These are phyloP conservation scores for Syrmaticus mikado DNA, from an alignment of 2,113 vertebrate genomes.

Conservation along the genomic window DNA sequence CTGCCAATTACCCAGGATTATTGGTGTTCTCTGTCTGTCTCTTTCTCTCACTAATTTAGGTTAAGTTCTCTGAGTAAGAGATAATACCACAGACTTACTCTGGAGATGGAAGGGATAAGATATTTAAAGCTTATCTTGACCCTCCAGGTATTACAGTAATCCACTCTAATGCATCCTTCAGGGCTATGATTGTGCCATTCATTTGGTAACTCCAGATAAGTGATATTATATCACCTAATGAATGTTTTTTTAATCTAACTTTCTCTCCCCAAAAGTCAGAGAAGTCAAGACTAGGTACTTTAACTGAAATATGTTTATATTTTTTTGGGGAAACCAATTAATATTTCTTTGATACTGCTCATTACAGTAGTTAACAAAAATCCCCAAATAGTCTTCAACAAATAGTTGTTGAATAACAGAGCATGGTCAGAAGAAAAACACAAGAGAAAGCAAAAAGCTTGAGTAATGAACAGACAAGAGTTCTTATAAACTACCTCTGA, in stretches of 20 bases:
- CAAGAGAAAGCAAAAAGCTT: neutral
- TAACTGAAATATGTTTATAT: accelerated
- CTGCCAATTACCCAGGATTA: neutral
- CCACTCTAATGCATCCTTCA: conserved; percentile 12
- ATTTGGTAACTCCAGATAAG: neutral
- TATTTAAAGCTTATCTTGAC: conserved; percentile 44
- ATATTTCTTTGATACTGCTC: neutral
- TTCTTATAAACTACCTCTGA: neutral
- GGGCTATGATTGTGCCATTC: neutral
- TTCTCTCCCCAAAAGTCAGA: neutral
- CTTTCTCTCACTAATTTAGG: neutral
- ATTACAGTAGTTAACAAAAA: neutral
- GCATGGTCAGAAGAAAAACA: neutral
- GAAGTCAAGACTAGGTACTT: neutral
- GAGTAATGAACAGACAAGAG: neutral
- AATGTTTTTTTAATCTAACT: neutral
- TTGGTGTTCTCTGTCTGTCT: neutral
- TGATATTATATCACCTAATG: neutral
- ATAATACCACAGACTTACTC: conserved; percentile 4
- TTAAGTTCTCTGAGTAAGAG: neutral
- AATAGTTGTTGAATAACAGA: neutral
- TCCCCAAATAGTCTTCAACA: neutral
- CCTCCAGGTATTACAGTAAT: conserved; percentile 22
- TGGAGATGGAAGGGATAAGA: conserved; percentile 12
- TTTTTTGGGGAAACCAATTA: neutral